Percentiles rank a stretch among this genome's conserved stretches.
phyloP scores from a whole-genome alignment of 2,113 vertebrate species.

The Oenanthe melanoleuca region DNA sequence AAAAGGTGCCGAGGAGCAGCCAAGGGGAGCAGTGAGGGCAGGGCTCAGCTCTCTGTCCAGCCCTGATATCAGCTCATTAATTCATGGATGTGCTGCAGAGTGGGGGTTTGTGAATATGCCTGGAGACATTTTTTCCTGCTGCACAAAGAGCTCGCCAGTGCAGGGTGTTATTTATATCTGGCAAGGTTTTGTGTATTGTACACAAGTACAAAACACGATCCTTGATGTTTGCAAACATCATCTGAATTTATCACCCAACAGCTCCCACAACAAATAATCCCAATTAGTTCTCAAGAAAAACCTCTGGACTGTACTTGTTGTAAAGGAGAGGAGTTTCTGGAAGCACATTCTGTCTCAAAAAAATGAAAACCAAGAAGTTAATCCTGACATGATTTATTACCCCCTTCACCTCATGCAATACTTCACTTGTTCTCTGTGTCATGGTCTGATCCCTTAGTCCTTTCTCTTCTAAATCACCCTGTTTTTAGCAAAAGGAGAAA shows the following conservation, averaged over 20 bases:
- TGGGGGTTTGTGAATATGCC: neutral
- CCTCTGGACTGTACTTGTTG: neutral
- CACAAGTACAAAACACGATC: neutral
- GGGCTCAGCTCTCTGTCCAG: neutral
- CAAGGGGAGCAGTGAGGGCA: neutral
- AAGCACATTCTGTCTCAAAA: neutral
- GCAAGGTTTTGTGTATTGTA: neutral
- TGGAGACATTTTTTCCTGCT: neutral
- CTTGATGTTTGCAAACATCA: neutral
- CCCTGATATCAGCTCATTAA: neutral
- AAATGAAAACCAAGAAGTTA: neutral
- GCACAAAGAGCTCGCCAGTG: neutral
- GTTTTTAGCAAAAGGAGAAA: neutral
- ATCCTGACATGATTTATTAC: neutral
- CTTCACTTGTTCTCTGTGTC: neutral
- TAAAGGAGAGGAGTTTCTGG: neutral
- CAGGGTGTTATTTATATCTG: neutral
- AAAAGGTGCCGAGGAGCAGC: rapidly evolving
- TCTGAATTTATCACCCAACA: neutral
- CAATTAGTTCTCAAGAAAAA: neutral
- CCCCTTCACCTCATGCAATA: neutral
- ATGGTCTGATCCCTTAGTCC: neutral
- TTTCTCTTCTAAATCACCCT: neutral
- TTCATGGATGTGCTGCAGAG: neutral
- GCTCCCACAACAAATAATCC: neutral